Evolutionary conservation across 1,140 invertebrate genomes (phyloP).

Genomic region (Euglossa dilemma): DNA sequence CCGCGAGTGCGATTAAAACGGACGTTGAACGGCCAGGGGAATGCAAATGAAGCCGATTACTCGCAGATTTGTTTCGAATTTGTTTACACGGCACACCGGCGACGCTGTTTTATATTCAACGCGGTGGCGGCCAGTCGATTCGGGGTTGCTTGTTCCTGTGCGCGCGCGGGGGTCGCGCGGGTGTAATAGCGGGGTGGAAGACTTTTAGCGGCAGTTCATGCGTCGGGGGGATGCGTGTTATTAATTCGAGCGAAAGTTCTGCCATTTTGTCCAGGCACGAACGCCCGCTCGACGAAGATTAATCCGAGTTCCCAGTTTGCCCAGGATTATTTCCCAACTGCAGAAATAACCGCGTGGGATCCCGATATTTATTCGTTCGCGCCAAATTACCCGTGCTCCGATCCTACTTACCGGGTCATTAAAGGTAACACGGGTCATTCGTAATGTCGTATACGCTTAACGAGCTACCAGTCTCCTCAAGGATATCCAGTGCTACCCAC

Average conservation of each 20-base stretch:
- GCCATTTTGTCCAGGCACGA: background rate
- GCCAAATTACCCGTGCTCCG: too few species aligned
- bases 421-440: too few species aligned
- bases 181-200: background rate
- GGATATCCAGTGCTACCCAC: background rate
- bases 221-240: background rate
- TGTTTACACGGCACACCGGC: background rate
- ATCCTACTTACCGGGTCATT: too few species aligned
- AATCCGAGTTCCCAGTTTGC: too few species aligned
- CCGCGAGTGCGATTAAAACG: conserved; percentile 12
- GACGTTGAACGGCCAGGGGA: background rate
- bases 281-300: too few species aligned
- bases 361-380: too few species aligned
- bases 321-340: too few species aligned
- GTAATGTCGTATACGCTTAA: background rate
- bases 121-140: background rate
- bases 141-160: background rate
- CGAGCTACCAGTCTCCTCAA: background rate
- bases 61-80: conserved; percentile 31
- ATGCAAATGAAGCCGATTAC: conserved; percentile 13
- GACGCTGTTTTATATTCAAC: conserved; percentile 20
- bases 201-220: background rate
- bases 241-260: conserved; percentile 2
- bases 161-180: background rate
- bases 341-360: too few species aligned